Evolutionary conservation across 2,888 invertebrate genomes (phyloP).

Genomic region (Hypolimnas misippus): DNA sequence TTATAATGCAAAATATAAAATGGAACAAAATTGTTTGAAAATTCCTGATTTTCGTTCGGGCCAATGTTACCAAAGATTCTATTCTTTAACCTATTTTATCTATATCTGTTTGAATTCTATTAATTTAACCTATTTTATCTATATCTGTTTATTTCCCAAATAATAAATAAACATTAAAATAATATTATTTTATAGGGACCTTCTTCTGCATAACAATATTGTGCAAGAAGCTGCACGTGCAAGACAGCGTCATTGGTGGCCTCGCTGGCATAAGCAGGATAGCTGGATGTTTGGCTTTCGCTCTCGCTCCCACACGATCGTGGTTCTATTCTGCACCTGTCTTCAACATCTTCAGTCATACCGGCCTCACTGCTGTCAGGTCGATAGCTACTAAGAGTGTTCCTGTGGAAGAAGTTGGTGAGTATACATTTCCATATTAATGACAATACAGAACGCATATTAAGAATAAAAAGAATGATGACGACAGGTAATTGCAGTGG

Average conservation of each 20-base stretch:
- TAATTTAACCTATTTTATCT: too few species aligned
- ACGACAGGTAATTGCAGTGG: background rate
- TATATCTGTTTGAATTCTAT: too few species aligned
- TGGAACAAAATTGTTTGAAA: too few species aligned
- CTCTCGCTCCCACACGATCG: slow-evolving; percentile 71
- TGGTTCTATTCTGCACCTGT: slow-evolving; percentile 80
- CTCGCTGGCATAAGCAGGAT: slow-evolving; percentile 81
- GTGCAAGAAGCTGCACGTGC: slow-evolving; percentile 68
- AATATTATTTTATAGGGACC: slow-evolving; percentile 61
- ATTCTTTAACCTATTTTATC: too few species aligned
- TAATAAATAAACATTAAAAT: too few species aligned
- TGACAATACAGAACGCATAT: background rate
- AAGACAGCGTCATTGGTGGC: slow-evolving; percentile 77
- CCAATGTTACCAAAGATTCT: too few species aligned
- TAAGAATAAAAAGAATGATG: background rate
- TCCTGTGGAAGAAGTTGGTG: slow-evolving; percentile 82
- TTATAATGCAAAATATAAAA: too few species aligned
- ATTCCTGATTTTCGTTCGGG: too few species aligned
- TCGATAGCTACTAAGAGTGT: slow-evolving; percentile 84
- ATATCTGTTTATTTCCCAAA: too few species aligned
- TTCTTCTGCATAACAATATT: slow-evolving; percentile 77
- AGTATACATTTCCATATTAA: slow-evolving; percentile 37
- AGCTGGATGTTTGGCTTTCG: slow-evolving; percentile 78
- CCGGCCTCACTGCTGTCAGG: slow-evolving; percentile 82
- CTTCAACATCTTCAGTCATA: slow-evolving; percentile 81